phyloP scores from a whole-genome alignment of 2,113 vertebrate genomes.

The Noctilio leporinus region DNA sequence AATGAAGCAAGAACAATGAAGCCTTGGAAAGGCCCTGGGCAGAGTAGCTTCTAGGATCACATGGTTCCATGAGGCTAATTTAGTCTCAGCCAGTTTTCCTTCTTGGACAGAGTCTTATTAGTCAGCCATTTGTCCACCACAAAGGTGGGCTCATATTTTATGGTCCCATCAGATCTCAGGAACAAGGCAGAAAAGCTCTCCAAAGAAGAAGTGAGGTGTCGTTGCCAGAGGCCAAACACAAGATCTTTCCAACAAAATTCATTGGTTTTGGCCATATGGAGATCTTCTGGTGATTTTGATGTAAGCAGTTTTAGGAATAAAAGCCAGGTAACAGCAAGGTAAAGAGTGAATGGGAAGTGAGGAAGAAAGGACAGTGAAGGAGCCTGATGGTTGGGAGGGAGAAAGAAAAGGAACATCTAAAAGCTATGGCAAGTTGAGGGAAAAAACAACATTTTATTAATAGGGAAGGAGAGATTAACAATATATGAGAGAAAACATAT shows the following conservation, averaged over 20 bases:
- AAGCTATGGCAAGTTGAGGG: background rate
- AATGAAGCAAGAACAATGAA: background rate
- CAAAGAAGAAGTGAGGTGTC: background rate
- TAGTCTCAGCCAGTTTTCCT: background rate
- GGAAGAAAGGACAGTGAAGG: background rate
- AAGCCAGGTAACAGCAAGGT: background rate
- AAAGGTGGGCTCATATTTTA: background rate
- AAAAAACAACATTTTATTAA: background rate
- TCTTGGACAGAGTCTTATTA: background rate
- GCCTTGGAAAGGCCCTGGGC: background rate
- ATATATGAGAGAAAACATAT: background rate
- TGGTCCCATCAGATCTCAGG: background rate
- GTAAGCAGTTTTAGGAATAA: conserved; percentile 1
- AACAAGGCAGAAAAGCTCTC: background rate
- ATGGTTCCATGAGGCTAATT: background rate
- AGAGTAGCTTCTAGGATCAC: background rate
- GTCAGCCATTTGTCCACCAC: background rate
- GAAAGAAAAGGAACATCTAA: background rate
- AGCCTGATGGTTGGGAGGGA: background rate
- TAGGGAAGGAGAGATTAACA: background rate
- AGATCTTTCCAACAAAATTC: background rate
- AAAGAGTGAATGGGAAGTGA: conserved; percentile 3
- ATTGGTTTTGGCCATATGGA: background rate
- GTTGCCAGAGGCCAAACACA: background rate
- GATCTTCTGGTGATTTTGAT: background rate